Conservation (phyloP, 2,113 vertebrate genomes). For the Microtus ochrogaster region DNA sequence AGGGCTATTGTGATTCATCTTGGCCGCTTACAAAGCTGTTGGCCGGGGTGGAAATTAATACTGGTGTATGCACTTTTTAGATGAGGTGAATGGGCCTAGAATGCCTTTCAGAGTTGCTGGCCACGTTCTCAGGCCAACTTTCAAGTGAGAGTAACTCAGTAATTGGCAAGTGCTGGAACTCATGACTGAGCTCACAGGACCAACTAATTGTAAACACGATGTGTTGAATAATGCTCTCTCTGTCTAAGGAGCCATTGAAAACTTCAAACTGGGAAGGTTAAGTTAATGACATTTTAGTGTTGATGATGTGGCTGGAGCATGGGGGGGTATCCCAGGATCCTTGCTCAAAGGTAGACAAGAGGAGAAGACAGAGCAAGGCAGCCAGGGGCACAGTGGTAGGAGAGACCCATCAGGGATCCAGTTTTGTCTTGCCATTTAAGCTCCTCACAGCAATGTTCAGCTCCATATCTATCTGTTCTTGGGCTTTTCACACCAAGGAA, state of each 20-base stretch:
- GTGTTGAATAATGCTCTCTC: not conserved
- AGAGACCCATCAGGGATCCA: not conserved
- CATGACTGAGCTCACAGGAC: constrained; percentile 24
- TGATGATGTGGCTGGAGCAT: not conserved
- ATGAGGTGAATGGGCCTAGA: not conserved
- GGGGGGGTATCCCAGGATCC: no score
- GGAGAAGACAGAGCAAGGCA: not conserved
- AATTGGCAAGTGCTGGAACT: not conserved
- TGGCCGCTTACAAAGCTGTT: not conserved
- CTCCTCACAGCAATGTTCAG: accelerated
- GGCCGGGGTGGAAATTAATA: not conserved
- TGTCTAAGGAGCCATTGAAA: not conserved
- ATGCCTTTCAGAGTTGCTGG: not conserved
- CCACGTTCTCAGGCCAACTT: not conserved
- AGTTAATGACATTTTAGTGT: not conserved
- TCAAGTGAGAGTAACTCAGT: constrained; percentile 31
- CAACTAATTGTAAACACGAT: not conserved
- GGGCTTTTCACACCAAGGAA: not conserved
- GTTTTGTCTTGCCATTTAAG: not conserved
- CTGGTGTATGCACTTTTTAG: not conserved
- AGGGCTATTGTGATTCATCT: not conserved
- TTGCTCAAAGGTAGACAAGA: not conserved
- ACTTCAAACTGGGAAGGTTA: accelerated
- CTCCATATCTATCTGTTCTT: not conserved
- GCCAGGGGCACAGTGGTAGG: accelerated